Percentiles rank a stretch among this genome's conserved stretches.
phyloP scores from a whole-genome alignment of 2,797 vertebrate species.

The Garrulus glandarius region DNA sequence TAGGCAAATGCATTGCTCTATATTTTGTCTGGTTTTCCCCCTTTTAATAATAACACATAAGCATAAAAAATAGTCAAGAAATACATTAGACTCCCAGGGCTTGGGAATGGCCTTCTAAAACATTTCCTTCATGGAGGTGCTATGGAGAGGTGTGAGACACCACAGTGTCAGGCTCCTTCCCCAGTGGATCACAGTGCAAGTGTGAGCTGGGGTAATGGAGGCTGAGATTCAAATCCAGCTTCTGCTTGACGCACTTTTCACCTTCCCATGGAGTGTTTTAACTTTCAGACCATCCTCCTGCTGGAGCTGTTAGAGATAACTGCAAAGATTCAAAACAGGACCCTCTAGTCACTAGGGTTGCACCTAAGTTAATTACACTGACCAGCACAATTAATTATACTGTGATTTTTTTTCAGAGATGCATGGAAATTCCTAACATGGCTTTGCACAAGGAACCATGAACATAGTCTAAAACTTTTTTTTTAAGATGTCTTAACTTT shows the following conservation, averaged over 20 bases:
- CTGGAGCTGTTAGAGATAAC: background rate
- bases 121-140: background rate
- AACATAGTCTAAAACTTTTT: background rate
- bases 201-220: background rate
- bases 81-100: background rate
- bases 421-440: background rate
- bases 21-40: background rate
- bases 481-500: background rate
- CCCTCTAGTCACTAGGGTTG: background rate
- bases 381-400: background rate
- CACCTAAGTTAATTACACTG: background rate
- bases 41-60: background rate
- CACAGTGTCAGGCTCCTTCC: background rate
- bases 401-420: background rate
- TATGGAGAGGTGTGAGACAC: background rate
- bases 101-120: background rate
- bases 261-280: background rate
- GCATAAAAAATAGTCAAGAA: background rate
- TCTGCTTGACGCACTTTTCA: background rate
- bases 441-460: background rate
- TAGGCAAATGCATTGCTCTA: background rate
- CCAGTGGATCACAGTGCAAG: background rate
- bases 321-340: background rate
- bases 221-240: background rate
- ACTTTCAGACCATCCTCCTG: background rate